Evolutionary conservation across 2,113 vertebrate species (phyloP), one percentile per base, ranked within the genome.

Genomic region (Xyliphius kryptos): DNA sequence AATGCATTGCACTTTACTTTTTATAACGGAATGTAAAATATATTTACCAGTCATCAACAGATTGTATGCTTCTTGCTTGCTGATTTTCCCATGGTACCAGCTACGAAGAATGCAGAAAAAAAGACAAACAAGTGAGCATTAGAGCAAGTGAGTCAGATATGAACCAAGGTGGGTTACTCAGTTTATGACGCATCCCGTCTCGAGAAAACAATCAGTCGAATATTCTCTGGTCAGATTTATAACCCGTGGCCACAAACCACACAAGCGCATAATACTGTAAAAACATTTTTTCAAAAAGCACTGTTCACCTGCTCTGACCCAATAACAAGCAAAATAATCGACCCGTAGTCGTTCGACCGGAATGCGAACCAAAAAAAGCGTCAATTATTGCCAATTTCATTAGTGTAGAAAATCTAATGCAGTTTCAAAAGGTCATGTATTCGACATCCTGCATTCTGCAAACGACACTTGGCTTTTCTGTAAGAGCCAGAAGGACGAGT

Each of bases 61-160:
- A 83, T 85, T 97, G 82, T 97, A 99, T 72, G 95, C 96, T 72
- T 98, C 96, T 85, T 97, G 92, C 77, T 98, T 99, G 73, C 89
- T 95, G 85, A 97, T 95, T 86, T 98, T 98, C 79, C 96, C 94
- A 64, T 98, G 95, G 88, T 96, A 99, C 96, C 96, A 99, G 85
- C 96, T 99, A 83, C 61, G 72, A 81, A 84, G 20, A 77, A 36
- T 13, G 47, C 9, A 46, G 68, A 9, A 57, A 56, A 62, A 32
- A 13, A 69, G 11, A 19, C 12, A 41, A 50, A 6, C 6, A 21
- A 56, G 41, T 40, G 56, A 77, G 66, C 74, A 61, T 8, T 8
- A 76, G 61, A 41, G 59, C 6, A 15, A 40, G 70, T 56, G 48
- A 71, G 78, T 12, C 74, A 64, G 75, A 9, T 65, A 65, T 76